Conservation (phyloP, 2,888 invertebrate species). For the Cryptocephalus primarius region DNA sequence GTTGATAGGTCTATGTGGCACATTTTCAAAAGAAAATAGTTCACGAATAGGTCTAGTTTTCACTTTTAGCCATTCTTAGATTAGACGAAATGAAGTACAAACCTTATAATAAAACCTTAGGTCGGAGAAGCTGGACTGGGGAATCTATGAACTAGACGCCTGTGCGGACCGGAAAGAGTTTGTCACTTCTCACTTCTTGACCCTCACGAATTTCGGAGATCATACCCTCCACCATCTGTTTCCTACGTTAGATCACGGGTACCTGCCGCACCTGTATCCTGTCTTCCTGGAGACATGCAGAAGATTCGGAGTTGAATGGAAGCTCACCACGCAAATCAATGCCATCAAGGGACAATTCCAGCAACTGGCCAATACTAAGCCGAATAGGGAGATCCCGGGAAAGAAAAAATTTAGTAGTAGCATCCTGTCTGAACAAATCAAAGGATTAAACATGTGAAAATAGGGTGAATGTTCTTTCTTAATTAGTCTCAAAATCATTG, state of each 20-base stretch:
- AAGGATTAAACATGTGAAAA: too few species aligned
- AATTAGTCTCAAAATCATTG: too few species aligned
- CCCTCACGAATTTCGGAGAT: slow-evolving; percentile 64
- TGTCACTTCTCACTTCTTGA: slow-evolving; percentile 53
- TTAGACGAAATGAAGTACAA: too few species aligned
- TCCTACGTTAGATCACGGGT: slow-evolving; percentile 68
- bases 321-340: slow-evolving; percentile 43
- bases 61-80: too few species aligned
- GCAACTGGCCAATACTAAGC: slow-evolving; percentile 42
- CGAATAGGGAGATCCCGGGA: slow-evolving; percentile 29
- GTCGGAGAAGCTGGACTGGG: slow-evolving; percentile 51
- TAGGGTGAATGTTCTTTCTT: too few species aligned
- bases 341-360: slow-evolving; percentile 56
- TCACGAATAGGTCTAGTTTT: too few species aligned
- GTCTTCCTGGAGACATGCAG: slow-evolving; percentile 50
- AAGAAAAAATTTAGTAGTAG: not conserved
- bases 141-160: slow-evolving; percentile 63
- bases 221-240: slow-evolving; percentile 73
- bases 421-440: too few species aligned
- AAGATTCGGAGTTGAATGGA: slow-evolving; percentile 48
- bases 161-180: slow-evolving; percentile 60
- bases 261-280: slow-evolving; percentile 54
- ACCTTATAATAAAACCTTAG: too few species aligned
- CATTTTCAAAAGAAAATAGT: too few species aligned
- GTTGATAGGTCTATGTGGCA: not conserved